Percentiles rank a stretch among this genome's conserved stretches.
These are phyloP conservation scores for Neocrepidodera transversa DNA, from an alignment of 2,888 invertebrate genomes.

Conservation along the genomic window DNA sequence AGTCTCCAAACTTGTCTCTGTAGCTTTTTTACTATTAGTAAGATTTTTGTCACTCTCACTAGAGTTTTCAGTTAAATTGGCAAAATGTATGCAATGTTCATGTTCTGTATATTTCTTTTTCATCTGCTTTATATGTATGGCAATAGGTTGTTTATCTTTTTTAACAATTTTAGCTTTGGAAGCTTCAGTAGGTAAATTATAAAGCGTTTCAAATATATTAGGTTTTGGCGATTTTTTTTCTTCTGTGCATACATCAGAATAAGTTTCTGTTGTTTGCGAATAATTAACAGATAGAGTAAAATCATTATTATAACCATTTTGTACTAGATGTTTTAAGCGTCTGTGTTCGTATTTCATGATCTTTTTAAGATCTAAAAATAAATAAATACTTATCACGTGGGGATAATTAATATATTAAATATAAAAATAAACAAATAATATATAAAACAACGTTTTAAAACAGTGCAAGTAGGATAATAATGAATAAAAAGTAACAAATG, in stretches of 20 bases:
- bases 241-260: not conserved
- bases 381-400: no score
- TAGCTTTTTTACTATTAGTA: constrained; percentile 3
- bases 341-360: constrained; percentile 68
- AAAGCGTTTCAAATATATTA: constrained; percentile 53
- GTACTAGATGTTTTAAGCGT: constrained; percentile 45
- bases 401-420: no score
- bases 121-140: constrained; percentile 47
- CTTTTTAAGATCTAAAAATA: constrained; percentile 69
- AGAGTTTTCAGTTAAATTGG: not conserved
- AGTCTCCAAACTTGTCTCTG: not conserved
- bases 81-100: constrained; percentile 39
- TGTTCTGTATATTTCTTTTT: constrained; percentile 34
- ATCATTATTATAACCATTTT: constrained; percentile 9
- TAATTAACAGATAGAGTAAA: not conserved
- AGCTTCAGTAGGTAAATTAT: constrained; percentile 57
- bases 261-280: not conserved
- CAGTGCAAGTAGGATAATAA: no score
- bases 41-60: constrained; percentile 8
- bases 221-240: not conserved
- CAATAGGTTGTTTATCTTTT: constrained; percentile 46
- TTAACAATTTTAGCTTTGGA: constrained; percentile 56
- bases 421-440: no score
- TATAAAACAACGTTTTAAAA: no score
- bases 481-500: no score